Percentiles rank a stretch among this genome's conserved stretches.
These are phyloP conservation scores for Hippocampus guttulatus DNA, from an alignment of 2,113 vertebrate genomes.

Conservation along the genomic window DNA sequence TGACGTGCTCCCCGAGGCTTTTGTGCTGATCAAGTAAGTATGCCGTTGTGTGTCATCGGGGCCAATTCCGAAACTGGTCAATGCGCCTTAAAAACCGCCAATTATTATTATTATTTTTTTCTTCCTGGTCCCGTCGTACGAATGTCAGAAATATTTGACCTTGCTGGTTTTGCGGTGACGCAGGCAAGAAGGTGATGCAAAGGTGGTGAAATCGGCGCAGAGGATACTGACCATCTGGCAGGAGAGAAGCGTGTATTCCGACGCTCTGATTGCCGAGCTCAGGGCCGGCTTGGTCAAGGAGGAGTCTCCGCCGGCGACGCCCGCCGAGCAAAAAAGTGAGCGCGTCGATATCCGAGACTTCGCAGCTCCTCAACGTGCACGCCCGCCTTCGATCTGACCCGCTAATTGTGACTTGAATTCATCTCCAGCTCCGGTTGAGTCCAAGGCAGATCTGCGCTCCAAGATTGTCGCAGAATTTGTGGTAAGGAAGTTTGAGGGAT, in stretches of 20 bases:
- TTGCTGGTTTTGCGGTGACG: not conserved
- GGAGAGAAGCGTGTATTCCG: conserved; percentile 88
- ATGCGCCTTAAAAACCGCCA: too few relatives aligned
- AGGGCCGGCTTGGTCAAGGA: conserved; percentile 70
- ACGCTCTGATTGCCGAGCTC: conserved; percentile 81
- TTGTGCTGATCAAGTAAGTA: conserved; percentile 87
- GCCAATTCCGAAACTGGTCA: too few relatives aligned
- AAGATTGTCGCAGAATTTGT: conserved; percentile 95
- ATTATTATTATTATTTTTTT: too few relatives aligned
- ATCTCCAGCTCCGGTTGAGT: conserved; percentile 75
- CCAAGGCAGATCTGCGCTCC: conserved; percentile 86
- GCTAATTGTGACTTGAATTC: not conserved
- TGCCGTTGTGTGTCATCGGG: not conserved
- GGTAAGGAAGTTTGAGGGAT: conserved; percentile 71
- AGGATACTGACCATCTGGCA: conserved; percentile 97
- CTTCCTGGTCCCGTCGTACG: not conserved
- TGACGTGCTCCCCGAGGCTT: conserved; percentile 87
- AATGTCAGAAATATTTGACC: not conserved
- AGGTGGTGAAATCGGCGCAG: conserved; percentile 84
- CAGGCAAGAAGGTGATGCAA: conserved; percentile 77
- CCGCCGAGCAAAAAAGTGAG: conserved; percentile 63
- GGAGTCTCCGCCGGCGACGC: conserved; percentile 62
- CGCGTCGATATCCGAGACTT: not conserved
- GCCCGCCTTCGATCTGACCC: not conserved
- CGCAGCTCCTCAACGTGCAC: too few relatives aligned